A percentile compares a stretch with the other conserved stretches of the same genome.
These are phyloP conservation scores for Yponomeuta plumbellus DNA, from an alignment of 2,888 invertebrate genomes.

Conservation along the genomic window DNA sequence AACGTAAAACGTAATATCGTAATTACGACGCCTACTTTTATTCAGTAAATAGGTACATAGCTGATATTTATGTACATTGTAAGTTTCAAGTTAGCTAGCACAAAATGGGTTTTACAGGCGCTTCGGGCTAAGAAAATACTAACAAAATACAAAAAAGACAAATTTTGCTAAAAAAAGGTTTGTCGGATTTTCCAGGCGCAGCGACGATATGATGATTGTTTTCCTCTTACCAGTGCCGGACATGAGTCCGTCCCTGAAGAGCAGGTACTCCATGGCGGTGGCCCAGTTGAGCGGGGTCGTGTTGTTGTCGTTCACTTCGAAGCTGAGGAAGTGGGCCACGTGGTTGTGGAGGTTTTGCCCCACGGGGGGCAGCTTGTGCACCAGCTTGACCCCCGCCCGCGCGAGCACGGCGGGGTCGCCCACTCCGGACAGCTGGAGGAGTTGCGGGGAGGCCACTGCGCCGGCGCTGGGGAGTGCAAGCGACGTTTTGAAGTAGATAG, in stretches of 20 bases:
- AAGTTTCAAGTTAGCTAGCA: too few relatives aligned
- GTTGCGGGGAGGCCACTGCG: constrained; percentile 95
- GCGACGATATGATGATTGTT: not conserved
- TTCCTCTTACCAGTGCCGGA: constrained; percentile 83
- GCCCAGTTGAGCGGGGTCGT: constrained; percentile 93
- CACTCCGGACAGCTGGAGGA: constrained; percentile 92
- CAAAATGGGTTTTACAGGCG: too few relatives aligned
- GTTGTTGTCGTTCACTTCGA: constrained; percentile 89
- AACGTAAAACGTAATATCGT: too few relatives aligned
- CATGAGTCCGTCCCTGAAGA: constrained; percentile 92
- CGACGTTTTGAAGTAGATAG: too few relatives aligned
- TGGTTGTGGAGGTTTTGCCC: constrained; percentile 92
- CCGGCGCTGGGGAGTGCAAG: constrained; percentile 75
- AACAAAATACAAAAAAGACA: too few relatives aligned
- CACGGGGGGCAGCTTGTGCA: constrained; percentile 87
- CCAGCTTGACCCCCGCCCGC: constrained; percentile 78
- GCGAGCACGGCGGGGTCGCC: constrained; percentile 85
- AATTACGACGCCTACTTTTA: too few relatives aligned
- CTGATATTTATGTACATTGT: too few relatives aligned
- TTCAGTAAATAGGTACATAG: too few relatives aligned
- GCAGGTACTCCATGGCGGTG: constrained; percentile 92
- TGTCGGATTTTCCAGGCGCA: too few relatives aligned
- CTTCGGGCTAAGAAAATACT: too few relatives aligned
- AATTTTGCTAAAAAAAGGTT: too few relatives aligned
- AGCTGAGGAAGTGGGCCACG: constrained; percentile 87